These are phyloP conservation scores for Parauchenoglanis ngamensis DNA, from an alignment of 2,797 vertebrate species.

Conservation along the genomic window DNA sequence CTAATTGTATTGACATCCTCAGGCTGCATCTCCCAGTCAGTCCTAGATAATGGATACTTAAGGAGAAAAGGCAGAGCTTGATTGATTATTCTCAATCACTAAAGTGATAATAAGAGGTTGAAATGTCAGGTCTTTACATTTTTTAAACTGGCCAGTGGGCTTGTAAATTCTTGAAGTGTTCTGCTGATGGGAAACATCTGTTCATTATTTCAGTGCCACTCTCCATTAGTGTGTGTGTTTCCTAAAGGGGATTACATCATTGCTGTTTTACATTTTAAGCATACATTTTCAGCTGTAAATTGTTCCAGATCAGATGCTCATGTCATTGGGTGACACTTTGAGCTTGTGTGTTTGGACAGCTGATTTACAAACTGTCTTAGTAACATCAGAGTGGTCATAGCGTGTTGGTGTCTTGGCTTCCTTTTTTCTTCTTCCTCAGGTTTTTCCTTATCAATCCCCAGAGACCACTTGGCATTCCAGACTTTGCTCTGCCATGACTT, in stretches of 20 bases:
- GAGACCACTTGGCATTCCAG: conserved; percentile 32
- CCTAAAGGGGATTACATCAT: conserved; percentile 38
- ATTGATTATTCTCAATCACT: conserved; percentile 14
- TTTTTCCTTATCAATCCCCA: background rate
- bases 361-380: background rate
- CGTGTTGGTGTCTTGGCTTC: background rate
- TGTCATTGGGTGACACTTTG: background rate
- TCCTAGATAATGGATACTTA: background rate
- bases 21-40: background rate
- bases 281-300: background rate
- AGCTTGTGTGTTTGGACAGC: background rate
- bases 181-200: conserved; percentile 53
- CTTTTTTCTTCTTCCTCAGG: background rate
- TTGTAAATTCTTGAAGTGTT: conserved; percentile 40
- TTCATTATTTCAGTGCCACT: conserved; percentile 37
- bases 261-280: conserved; percentile 34
- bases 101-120: background rate
- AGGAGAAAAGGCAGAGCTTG: background rate
- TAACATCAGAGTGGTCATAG: background rate
- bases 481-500: conserved; percentile 13
- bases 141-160: conserved; percentile 20
- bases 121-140: conserved; percentile 7
- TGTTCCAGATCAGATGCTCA: background rate
- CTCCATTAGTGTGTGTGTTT: conserved; percentile 20
- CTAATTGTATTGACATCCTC: conserved; percentile 23